phyloP scores from a whole-genome alignment of 2,888 invertebrate species.

The Serripes groenlandicus region DNA sequence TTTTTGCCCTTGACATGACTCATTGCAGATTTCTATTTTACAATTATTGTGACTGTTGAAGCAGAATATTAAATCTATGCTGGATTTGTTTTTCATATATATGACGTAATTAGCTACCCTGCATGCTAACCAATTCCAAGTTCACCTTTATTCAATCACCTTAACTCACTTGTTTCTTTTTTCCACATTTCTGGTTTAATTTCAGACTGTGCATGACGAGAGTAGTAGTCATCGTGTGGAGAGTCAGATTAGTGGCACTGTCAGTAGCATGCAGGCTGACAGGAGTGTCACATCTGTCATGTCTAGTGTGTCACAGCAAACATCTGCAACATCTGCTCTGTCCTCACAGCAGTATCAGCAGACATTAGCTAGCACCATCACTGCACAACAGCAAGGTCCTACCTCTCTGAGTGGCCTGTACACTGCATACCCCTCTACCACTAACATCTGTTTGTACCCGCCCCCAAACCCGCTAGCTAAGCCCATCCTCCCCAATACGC shows the following conservation, averaged over 20 bases:
- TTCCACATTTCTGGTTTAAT: constrained; percentile 51
- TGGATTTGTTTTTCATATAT: too few species aligned
- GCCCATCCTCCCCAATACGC: constrained; percentile 59
- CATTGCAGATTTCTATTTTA: too few species aligned
- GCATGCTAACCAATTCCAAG: background rate
- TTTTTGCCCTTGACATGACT: too few species aligned
- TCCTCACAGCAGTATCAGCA: constrained; percentile 34
- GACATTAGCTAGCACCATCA: constrained; percentile 23
- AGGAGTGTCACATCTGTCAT: constrained; percentile 38
- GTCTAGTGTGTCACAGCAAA: constrained; percentile 47
- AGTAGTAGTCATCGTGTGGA: constrained; percentile 44
- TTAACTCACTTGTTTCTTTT: constrained; percentile 30
- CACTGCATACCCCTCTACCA: constrained; percentile 55
- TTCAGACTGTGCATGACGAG: constrained; percentile 62
- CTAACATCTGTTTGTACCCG: constrained; percentile 68
- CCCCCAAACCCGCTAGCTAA: constrained; percentile 71
- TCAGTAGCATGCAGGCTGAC: constrained; percentile 33
- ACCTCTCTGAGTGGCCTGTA: constrained; percentile 15
- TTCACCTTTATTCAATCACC: background rate
- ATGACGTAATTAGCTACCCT: background rate
- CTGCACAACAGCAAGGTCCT: constrained; percentile 37
- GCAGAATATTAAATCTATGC: too few species aligned
- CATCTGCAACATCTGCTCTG: constrained; percentile 6
- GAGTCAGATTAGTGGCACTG: constrained; percentile 52
- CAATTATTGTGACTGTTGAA: too few species aligned